Percentiles rank a stretch among this genome's conserved stretches.
Evolutionary conservation across 2,113 vertebrate species (phyloP).

Genomic region (Arizona elegans): DNA sequence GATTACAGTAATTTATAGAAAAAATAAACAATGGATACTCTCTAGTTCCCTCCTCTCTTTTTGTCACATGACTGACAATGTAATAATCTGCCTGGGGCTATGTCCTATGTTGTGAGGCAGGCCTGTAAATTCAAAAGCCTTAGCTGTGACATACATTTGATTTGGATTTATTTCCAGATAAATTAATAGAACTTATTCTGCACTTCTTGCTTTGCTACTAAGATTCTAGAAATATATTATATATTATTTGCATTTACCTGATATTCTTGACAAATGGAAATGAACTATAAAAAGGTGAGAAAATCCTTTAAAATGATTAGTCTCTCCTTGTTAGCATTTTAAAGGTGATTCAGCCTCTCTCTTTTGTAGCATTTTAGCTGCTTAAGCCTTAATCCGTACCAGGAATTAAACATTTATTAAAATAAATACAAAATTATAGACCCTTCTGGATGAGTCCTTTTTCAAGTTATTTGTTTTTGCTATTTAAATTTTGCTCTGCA

Average conservation of each 20-base stretch:
- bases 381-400: background rate
- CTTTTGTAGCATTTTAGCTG: background rate
- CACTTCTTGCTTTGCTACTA: background rate
- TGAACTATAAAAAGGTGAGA: background rate
- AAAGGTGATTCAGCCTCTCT: background rate
- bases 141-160: background rate
- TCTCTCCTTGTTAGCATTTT: background rate
- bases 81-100: conserved; percentile 31
- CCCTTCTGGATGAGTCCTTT: background rate
- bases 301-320: background rate
- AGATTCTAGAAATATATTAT: background rate
- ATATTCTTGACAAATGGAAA: background rate
- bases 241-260: background rate
- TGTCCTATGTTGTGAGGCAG: conserved; percentile 26
- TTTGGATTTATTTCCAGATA: background rate
- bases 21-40: conserved; percentile 35
- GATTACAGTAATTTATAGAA: conserved; percentile 22
- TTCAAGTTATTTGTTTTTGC: background rate
- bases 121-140: background rate
- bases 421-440: background rate
- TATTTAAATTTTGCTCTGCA: background rate
- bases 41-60: conserved; percentile 28
- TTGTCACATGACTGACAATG: conserved; percentile 47
- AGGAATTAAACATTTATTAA: background rate
- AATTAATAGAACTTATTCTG: background rate